phyloP scores from a whole-genome alignment of 2,113 vertebrate genomes.

The Macquaria ambigua region DNA sequence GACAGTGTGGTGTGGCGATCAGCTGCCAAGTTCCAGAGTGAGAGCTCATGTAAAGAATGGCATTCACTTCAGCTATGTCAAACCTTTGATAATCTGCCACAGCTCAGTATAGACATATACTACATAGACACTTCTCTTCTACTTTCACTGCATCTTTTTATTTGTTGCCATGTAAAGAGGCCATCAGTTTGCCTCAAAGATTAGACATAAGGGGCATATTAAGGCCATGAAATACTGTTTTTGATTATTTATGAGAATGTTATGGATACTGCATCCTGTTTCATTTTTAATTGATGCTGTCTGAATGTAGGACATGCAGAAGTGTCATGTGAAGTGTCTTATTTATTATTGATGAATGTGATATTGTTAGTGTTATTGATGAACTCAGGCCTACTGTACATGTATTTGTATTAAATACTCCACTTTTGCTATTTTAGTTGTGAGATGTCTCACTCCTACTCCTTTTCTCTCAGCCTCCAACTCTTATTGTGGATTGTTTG shows the following conservation, averaged over 20 bases:
- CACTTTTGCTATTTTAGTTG: background rate
- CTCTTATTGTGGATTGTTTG: conserved; percentile 10
- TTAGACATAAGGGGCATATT: background rate
- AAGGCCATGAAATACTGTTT: background rate
- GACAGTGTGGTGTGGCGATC: conserved; percentile 42
- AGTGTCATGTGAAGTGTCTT: conserved; percentile 35
- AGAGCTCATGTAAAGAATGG: conserved; percentile 43
- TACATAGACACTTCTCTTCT: background rate
- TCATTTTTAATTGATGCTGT: conserved; percentile 35
- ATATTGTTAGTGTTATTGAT: no score
- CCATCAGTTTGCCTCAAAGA: background rate
- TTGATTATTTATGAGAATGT: conserved; percentile 38
- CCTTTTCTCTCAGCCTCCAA: background rate
- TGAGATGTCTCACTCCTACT: conserved; percentile 4
- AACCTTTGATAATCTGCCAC: conserved; percentile 34
- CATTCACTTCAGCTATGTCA: conserved; percentile 52
- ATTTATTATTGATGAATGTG: conserved; percentile 45
- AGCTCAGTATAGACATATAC: conserved; percentile 2
- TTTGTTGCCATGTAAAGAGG: conserved; percentile 6
- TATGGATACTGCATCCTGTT: conserved; percentile 13
- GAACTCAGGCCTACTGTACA: conserved; percentile 2
- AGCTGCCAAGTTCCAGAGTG: conserved; percentile 62
- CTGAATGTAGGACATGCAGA: conserved; percentile 41
- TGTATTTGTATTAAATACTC: background rate
- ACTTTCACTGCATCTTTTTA: background rate